A percentile compares a stretch with the other conserved stretches of the same genome.
phyloP scores from a whole-genome alignment of 2,113 vertebrate species.

The Eurypyga helias region DNA sequence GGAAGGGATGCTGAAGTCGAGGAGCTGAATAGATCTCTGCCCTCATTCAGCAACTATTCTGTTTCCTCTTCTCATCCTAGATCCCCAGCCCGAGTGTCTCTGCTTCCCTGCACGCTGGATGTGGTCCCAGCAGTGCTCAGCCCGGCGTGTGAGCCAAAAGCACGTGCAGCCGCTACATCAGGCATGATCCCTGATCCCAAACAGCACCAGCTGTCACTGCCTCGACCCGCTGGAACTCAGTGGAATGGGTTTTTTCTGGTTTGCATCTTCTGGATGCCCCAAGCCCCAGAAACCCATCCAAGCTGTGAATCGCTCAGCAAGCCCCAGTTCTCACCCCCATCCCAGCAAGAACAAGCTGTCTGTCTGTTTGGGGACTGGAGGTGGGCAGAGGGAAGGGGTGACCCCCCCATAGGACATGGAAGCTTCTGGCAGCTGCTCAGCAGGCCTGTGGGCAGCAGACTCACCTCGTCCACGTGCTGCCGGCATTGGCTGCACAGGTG shows the following conservation, averaged over 20 bases:
- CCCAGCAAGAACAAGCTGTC: not conserved
- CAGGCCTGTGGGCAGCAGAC: not conserved
- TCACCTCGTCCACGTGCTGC: accelerated
- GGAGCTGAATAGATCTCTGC: not conserved
- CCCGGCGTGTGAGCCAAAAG: not conserved
- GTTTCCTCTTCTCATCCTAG: not conserved
- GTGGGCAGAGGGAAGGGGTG: not conserved
- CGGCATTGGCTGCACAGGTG: accelerated
- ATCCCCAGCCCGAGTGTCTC: not conserved
- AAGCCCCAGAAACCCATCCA: not conserved
- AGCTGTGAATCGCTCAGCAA: not conserved
- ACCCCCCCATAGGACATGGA: not conserved
- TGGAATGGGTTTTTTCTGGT: not conserved
- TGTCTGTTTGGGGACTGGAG: accelerated
- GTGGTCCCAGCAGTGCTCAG: not conserved
- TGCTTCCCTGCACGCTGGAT: not conserved
- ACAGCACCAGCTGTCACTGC: conserved; percentile 32
- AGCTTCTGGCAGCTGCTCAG: not conserved
- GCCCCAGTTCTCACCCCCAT: not conserved
- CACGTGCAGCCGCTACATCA: not conserved
- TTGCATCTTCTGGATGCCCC: not conserved
- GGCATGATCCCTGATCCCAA: not conserved
- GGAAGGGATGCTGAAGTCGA: not conserved
- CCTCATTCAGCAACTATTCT: conserved; percentile 14
- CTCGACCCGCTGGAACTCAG: not conserved